Base-by-base conservation (phyloP, 2,888 invertebrate genomes). In the Zhuqinia jingwanae region DNA sequence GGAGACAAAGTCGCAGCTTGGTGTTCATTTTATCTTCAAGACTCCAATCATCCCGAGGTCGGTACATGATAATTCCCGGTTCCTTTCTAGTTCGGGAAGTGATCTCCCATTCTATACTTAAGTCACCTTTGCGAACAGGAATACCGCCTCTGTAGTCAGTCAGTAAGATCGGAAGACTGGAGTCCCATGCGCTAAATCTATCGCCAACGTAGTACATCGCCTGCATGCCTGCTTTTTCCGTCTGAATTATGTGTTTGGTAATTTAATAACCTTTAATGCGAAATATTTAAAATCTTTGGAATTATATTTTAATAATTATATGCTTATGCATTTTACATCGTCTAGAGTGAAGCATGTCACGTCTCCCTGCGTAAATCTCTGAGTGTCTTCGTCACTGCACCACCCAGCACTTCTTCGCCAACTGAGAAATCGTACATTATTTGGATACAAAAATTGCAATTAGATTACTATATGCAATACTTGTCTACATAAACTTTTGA, bases 151-250 rank as follows among this genome's bases (percentile, higher is more conserved):
- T 70, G 56, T 88, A 89, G 11, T 88, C 88, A 8, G 88, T 87
- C 0, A 89, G 82, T n/a, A 89, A 30, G 10, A 85, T 65, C 0
- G 89, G 89, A 5, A 53, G 30, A n/a, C 81, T 65, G 5, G 89
- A 85, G 27, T 87, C 89, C 85, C 85, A 85, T 10, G 87, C 87
- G 65, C 87, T 87, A 36, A 87, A 85, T 10, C 80, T 70, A 53
- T 89, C 88, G 1, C 89, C 89, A 20, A 89, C 47, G n/a, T 89
- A 89, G 30, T 81, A 82, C 77, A 89, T 65, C 58, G 77, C 89
- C 76, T 88, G 83, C 15, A 88, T 27, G 36, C 65, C 76, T 8
- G 8, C 20, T 8, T 45, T 70, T 56, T 78, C 80, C 17, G 70
- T 42, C 86, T 88, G 17, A 2, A 58, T 68, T 36, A 36, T n/a